Conservation (phyloP, 2,113 vertebrate genomes). For the Rhynchomys soricoides region DNA sequence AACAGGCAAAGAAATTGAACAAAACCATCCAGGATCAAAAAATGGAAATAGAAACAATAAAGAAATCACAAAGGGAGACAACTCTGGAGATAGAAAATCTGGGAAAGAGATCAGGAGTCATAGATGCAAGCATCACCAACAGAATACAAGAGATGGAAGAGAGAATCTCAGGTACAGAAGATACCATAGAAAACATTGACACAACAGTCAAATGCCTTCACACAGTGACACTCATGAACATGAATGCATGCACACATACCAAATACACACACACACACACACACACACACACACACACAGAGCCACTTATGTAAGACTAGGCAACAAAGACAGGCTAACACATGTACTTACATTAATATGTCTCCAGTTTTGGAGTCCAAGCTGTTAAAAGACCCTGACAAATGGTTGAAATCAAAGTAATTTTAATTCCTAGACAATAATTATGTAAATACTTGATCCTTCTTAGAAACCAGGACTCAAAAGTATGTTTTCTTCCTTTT, state of each 20-base stretch:
- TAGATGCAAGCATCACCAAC: no score
- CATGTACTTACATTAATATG: background rate
- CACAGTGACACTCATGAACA: background rate
- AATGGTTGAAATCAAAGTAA: conserved; percentile 32
- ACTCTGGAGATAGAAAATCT: no score
- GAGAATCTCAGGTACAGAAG: no score
- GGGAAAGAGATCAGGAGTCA: no score
- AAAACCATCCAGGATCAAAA: no score
- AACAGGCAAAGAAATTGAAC: no score
- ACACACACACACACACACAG: background rate
- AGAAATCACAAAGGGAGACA: no score
- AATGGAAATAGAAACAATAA: no score
- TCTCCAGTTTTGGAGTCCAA: background rate
- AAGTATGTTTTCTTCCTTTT: background rate
- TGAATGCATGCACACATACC: background rate
- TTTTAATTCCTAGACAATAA: background rate
- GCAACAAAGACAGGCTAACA: background rate
- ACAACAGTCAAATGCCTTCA: no score
- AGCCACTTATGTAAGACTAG: background rate
- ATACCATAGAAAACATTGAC: no score
- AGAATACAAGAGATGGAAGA: no score
- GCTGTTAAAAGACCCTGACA: background rate
- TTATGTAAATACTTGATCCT: conserved; percentile 31
- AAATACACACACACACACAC: background rate
- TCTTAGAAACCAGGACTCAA: conserved; percentile 2